Percentiles rank a stretch among this genome's conserved stretches.
These are phyloP conservation scores for Callocephalon fimbriatum DNA, from an alignment of 2,113 vertebrate genomes.

Conservation along the genomic window DNA sequence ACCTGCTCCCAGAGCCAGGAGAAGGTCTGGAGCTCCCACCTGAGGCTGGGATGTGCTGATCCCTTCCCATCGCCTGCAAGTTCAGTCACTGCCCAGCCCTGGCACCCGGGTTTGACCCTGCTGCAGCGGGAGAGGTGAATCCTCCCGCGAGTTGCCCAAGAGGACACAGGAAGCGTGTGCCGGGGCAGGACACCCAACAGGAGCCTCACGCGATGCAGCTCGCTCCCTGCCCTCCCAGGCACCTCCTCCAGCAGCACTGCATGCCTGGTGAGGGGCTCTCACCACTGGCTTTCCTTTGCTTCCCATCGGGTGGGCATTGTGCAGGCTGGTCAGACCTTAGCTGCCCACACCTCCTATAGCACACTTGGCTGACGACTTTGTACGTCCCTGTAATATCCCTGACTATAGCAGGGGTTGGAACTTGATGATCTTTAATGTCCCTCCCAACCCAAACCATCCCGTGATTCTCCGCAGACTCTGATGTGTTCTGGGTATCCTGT, in stretches of 20 bases:
- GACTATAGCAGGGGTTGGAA: not conserved
- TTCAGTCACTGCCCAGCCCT: not conserved
- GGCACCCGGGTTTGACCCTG: not conserved
- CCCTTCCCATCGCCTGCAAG: not conserved
- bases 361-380: too few relatives aligned
- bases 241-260: not conserved
- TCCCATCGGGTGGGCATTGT: not conserved
- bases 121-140: not conserved
- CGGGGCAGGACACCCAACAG: not conserved
- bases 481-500: not conserved
- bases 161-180: not conserved
- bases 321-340: not conserved
- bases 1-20: not conserved
- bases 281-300: not conserved
- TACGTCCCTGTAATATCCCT: not conserved
- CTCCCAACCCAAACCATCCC: not conserved
- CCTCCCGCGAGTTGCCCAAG: not conserved
- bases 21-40: accelerated
- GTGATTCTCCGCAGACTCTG: not conserved
- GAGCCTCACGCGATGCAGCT: not conserved
- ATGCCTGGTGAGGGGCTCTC: not conserved
- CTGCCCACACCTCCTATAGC: accelerated
- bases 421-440: not conserved
- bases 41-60: not conserved
- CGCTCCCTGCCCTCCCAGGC: not conserved